Evolutionary conservation across 2,113 vertebrate genomes (phyloP).

Genomic region (Typhlomys cinereus): DNA sequence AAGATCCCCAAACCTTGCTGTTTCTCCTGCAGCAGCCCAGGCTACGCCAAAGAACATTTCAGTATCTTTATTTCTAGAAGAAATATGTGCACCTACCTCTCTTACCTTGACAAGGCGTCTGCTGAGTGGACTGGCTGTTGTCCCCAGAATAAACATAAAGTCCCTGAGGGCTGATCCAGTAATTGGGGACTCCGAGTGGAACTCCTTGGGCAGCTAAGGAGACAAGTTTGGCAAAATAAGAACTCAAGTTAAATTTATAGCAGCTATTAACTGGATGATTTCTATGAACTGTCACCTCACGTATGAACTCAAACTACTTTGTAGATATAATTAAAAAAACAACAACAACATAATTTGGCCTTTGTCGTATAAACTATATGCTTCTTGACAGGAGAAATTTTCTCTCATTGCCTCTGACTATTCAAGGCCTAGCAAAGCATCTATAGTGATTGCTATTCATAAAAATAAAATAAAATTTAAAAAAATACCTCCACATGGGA

Average conservation of each 20-base stretch:
- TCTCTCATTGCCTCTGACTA: not conserved
- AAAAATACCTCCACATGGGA: too few species aligned
- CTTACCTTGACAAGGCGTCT: conserved; percentile 59
- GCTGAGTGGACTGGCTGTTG: not conserved
- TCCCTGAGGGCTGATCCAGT: conserved; percentile 54
- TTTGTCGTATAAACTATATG: not conserved
- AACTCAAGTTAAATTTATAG: not conserved
- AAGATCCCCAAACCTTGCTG: not conserved
- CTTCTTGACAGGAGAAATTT: not conserved
- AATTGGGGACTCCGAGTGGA: conserved; percentile 76
- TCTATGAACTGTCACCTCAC: not conserved
- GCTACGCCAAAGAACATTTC: not conserved
- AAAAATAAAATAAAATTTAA: too few species aligned
- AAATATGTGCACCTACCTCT: conserved; percentile 75
- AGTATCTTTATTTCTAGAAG: conserved; percentile 1
- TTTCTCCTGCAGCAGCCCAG: not conserved
- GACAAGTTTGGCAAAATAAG: conserved; percentile 51
- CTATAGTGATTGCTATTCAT: not conserved
- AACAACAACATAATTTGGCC: not conserved
- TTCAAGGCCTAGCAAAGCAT: not conserved
- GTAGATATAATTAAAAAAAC: not conserved
- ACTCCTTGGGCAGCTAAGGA: conserved; percentile 83
- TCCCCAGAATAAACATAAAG: conserved; percentile 19
- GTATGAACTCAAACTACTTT: not conserved
- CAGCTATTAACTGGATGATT: not conserved